phyloP scores from a whole-genome alignment of 2,888 invertebrate genomes.

The Tetragonisca angustula region DNA sequence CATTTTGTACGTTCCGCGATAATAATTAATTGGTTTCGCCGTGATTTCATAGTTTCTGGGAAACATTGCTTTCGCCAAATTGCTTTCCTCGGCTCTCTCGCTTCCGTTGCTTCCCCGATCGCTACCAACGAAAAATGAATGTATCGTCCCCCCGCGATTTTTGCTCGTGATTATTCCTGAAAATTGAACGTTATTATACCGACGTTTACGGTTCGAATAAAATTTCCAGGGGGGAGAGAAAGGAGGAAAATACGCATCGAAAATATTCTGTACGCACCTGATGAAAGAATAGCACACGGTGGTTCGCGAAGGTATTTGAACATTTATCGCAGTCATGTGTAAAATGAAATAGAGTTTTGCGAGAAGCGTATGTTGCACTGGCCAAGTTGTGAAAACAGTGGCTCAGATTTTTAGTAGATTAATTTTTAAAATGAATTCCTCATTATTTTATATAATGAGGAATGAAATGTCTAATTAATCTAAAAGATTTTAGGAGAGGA shows the following conservation, averaged over 20 bases:
- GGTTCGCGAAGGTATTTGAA: not conserved
- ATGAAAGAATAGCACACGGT: not conserved
- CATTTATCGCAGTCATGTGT: too few species aligned
- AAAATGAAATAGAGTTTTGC: too few species aligned
- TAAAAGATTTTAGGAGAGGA: too few species aligned
- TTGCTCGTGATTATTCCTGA: not conserved
- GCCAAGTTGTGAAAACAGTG: too few species aligned
- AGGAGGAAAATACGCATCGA: not conserved
- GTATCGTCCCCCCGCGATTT: not conserved
- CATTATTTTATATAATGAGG: too few species aligned
- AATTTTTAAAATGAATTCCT: too few species aligned
- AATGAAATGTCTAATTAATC: too few species aligned
- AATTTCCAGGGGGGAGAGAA: not conserved
- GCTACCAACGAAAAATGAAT: not conserved
- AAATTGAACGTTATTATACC: not conserved
- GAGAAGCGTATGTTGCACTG: too few species aligned
- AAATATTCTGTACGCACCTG: not conserved
- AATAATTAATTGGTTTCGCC: conserved; percentile 35
- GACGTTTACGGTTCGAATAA: not conserved
- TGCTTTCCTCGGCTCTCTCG: conserved; percentile 5
- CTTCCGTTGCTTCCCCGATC: too few species aligned
- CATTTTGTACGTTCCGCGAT: not conserved
- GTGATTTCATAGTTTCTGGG: conserved; percentile 1
- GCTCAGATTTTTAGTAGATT: too few species aligned
- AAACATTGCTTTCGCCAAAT: conserved; percentile 19